Conservation (phyloP, 2,113 vertebrate genomes). For the Acanthochromis polyacanthus region DNA sequence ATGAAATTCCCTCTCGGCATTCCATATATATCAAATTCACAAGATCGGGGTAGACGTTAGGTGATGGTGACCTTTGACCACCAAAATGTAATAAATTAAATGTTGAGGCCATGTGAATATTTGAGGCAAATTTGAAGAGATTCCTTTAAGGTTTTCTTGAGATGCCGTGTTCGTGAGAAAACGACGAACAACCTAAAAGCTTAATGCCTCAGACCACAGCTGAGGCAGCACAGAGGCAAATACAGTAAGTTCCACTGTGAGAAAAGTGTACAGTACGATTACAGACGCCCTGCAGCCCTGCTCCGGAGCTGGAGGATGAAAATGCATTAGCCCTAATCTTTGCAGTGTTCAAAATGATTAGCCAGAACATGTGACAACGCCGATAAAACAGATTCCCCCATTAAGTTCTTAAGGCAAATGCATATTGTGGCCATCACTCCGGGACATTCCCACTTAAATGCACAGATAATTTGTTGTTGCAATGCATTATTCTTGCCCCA, state of each 20-base stretch:
- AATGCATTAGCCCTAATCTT: slow-evolving; percentile 75
- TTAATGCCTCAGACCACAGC: too few species aligned
- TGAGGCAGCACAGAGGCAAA: not conserved
- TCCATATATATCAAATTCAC: too few species aligned
- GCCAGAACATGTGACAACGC: slow-evolving; percentile 80
- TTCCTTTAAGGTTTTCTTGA: too few species aligned
- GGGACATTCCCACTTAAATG: slow-evolving; percentile 83
- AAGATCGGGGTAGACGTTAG: too few species aligned
- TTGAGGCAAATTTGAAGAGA: too few species aligned
- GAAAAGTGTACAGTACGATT: slow-evolving; percentile 45
- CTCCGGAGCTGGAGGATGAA: slow-evolving; percentile 47
- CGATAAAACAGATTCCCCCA: slow-evolving; percentile 78
- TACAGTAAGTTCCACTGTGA: slow-evolving; percentile 36
- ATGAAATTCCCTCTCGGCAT: too few species aligned
- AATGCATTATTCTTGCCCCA: slow-evolving; percentile 82
- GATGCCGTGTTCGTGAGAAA: too few species aligned
- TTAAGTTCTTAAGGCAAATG: slow-evolving; percentile 88
- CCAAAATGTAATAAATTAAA: too few species aligned
- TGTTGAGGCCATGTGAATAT: too few species aligned
- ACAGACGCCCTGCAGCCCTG: slow-evolving; percentile 59
- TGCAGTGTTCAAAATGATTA: slow-evolving; percentile 77
- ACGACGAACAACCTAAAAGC: too few species aligned
- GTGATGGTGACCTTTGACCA: too few species aligned
- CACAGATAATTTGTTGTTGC: slow-evolving; percentile 89
- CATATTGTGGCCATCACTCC: slow-evolving; percentile 90